phyloP scores from a whole-genome alignment of 2,113 vertebrate species.

The Mirounga angustirostris region DNA sequence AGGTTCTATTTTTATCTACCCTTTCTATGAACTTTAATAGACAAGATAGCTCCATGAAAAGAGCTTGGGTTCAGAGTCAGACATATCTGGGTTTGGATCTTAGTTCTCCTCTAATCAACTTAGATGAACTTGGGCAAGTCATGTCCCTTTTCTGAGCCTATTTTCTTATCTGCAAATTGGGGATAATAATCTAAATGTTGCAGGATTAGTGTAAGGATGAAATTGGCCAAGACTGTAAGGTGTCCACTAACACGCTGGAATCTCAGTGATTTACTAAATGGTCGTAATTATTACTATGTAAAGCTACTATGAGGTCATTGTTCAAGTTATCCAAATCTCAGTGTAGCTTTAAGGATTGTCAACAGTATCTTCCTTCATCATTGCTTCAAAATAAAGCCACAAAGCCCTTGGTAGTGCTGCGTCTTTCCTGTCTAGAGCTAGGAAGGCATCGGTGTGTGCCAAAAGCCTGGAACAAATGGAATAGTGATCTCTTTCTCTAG shows the following conservation, averaged over 20 bases:
- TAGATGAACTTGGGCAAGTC: slow-evolving; percentile 15
- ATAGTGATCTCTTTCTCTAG: neutral
- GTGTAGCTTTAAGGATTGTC: slow-evolving; percentile 53
- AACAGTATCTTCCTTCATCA: slow-evolving; percentile 24
- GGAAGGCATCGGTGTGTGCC: neutral
- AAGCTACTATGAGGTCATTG: slow-evolving; percentile 65
- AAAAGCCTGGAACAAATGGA: neutral
- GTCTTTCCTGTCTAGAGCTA: neutral
- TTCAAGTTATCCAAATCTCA: slow-evolving; percentile 58
- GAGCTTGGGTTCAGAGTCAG: neutral
- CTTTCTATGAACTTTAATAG: neutral
- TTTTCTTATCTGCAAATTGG: slow-evolving; percentile 49
- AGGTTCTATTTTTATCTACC: neutral
- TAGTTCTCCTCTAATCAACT: neutral
- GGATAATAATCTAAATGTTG: slow-evolving; percentile 49
- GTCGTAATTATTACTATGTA: slow-evolving; percentile 67
- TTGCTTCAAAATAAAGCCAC: slow-evolving; percentile 53
- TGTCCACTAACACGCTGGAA: slow-evolving; percentile 57
- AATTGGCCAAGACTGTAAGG: slow-evolving; percentile 47
- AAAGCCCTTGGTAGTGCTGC: neutral
- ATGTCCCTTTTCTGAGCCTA: slow-evolving; percentile 4
- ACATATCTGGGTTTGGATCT: neutral
- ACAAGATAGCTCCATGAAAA: neutral
- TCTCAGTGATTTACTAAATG: slow-evolving; percentile 76
- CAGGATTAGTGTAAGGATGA: slow-evolving; percentile 53